Conservation (phyloP, 2,888 invertebrate species). For the Sphinx pinastri region DNA sequence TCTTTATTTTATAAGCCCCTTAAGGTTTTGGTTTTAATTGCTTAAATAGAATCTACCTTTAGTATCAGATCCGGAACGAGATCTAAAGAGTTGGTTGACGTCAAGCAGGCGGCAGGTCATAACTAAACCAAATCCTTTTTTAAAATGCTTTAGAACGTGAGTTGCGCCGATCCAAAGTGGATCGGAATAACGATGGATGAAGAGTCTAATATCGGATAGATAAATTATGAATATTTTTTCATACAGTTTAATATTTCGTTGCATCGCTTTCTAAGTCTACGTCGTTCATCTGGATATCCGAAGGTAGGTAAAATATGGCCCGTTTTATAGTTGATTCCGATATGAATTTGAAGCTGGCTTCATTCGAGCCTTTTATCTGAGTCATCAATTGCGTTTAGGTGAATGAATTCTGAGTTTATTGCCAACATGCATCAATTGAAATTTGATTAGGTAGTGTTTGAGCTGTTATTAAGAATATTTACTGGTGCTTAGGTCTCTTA, state of each 20-base stretch:
- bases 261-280: conserved; percentile 14
- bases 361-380: conserved; percentile 25
- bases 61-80: no score
- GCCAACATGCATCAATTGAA: not conserved
- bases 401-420: conserved; percentile 5
- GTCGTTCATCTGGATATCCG: conserved; percentile 1
- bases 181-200: no score
- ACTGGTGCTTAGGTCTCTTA: no score
- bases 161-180: no score
- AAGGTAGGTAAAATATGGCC: conserved; percentile 33
- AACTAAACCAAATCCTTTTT: not conserved
- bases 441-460: not conserved
- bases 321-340: conserved; percentile 38
- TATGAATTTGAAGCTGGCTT: conserved; percentile 38
- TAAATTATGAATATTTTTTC: no score
- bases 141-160: not conserved
- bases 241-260: no score
- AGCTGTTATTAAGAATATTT: not conserved
- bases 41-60: no score
- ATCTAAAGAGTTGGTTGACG: not conserved
- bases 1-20: no score
- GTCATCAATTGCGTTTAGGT: conserved; percentile 7
- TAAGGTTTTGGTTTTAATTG: no score
- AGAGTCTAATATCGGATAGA: no score
- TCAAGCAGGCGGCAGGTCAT: not conserved